Base-by-base conservation (phyloP, 1,140 invertebrate genomes). In the Augochlora pura region DNA sequence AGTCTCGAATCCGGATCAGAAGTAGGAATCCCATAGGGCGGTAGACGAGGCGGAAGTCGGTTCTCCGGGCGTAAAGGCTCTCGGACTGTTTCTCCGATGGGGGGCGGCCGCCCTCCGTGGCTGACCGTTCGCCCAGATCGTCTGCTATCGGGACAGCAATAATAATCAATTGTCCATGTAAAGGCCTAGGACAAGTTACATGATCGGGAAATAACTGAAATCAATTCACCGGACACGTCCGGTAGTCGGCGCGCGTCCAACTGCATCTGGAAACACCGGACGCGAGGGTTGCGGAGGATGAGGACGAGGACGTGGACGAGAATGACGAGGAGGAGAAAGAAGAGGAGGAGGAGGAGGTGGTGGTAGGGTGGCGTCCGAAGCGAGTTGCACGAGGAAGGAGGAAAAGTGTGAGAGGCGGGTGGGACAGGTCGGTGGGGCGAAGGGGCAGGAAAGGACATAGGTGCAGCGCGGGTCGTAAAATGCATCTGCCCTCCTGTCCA, bases 161-260 rank as follows among this genome's bases (percentile, higher is more conserved):
- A 84, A 88, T 86, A 86, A 85, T 88, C 87, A 88, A 88, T 88
- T 88, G 87, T 86, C 86, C 86, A 86, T 88, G 87, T 81, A 88
- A 86, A 88, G 79, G 82, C 71, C 77, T 71, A 77, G 84, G 84
- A 82, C 86, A 77, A 82, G 87, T 88, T 87, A 87, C 86, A 87
- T 80, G 87, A 87, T 88, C 87, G 87, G 87, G 84, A 86, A 86
- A 84, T 86, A 86, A 88, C 84, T 76, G 82, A 88, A 86, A 87
- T 87, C 87, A 88, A 88, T 88, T 88, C 85, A 78, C 57, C 66
- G 82, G 80, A 81, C 86, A 75, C 64, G 74, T 71, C 73, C 81
- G 78, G 60, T 72, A 60, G 59, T 74, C 80, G 54, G 59, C 72
- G 81, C 74, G 71, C 74, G 83, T 81, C 83, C 80, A 75, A 81